Conservation (phyloP, 2,113 vertebrate genomes). For the Erinaceus europaeus region DNA sequence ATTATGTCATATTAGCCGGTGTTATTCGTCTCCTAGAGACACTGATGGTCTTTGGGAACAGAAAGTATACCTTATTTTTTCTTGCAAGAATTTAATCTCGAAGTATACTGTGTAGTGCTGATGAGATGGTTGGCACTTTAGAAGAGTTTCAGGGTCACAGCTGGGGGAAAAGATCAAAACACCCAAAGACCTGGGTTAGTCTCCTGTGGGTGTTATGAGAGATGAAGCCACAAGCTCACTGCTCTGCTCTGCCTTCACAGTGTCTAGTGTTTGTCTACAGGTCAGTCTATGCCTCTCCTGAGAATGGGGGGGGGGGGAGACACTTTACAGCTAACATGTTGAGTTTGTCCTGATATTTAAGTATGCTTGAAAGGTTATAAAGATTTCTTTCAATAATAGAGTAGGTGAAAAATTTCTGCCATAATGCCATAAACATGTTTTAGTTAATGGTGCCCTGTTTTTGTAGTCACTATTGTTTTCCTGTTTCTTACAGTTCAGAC, state of each 20-base stretch:
- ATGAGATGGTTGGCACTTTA: neutral
- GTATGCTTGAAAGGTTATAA: neutral
- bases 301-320: neutral
- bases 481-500: too few species aligned
- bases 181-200: neutral
- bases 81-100: constrained; percentile 11
- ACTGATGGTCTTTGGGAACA: neutral
- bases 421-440: constrained; percentile 3
- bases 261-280: neutral
- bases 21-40: neutral
- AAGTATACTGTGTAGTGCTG: neutral
- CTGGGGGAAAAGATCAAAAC: neutral
- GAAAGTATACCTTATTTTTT: neutral
- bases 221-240: neutral
- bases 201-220: neutral
- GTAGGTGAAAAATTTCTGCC: neutral
- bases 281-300: neutral
- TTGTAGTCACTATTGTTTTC: too few species aligned
- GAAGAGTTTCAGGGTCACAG: too few species aligned
- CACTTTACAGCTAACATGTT: neutral
- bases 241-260: neutral
- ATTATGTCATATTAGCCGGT: neutral
- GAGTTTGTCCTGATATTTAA: neutral
- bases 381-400: neutral
- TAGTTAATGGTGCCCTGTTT: neutral